Conservation (phyloP, 2,113 vertebrate genomes). For the Hylia prasina region DNA sequence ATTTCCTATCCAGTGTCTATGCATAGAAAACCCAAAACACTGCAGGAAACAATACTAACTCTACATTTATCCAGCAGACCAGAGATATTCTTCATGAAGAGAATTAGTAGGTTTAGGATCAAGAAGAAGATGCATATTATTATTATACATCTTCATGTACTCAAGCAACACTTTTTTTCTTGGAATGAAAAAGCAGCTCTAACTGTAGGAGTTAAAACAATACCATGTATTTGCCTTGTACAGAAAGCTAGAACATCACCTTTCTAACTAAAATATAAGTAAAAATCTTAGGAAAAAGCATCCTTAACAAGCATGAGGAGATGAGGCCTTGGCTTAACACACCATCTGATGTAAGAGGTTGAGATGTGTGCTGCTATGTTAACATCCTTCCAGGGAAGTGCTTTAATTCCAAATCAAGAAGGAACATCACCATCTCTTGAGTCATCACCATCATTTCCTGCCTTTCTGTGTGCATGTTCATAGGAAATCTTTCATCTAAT, state of each 20-base stretch:
- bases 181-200: background rate
- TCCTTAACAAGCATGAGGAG: background rate
- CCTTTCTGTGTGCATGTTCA: slow-evolving; percentile 1
- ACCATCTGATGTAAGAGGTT: background rate
- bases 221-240: background rate
- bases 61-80: background rate
- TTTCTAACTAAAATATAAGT: background rate
- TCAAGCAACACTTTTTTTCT: background rate
- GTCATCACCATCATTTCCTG: slow-evolving; percentile 47
- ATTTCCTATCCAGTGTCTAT: background rate
- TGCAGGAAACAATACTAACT: background rate
- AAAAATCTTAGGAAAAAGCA: background rate
- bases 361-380: background rate
- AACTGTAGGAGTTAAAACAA: background rate
- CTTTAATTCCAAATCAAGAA: slow-evolving; percentile 32
- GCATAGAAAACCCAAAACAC: background rate
- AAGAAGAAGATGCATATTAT: background rate
- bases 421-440: slow-evolving; percentile 24
- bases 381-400: background rate
- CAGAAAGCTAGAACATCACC: background rate
- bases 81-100: background rate
- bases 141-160: background rate
- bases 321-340: background rate
- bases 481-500: slow-evolving; percentile 50
- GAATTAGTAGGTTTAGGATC: background rate